Base-by-base conservation (phyloP, 1,140 invertebrate genomes). In the Calycopis cecrops region DNA sequence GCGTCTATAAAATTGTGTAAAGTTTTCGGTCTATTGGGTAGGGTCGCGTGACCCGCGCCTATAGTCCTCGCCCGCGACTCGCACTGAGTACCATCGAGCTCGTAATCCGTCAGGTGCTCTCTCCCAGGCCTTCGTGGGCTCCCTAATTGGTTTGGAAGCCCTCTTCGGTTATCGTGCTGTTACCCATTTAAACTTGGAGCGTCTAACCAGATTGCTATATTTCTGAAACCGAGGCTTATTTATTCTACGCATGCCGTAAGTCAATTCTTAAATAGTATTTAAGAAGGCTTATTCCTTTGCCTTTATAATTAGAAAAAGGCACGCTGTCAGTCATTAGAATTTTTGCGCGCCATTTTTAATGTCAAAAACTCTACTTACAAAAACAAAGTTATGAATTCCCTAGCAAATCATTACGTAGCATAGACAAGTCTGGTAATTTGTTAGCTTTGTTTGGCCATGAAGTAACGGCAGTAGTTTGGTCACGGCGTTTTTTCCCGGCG, bases 141-240 rank as follows among this genome's bases (percentile, higher is more conserved):
- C 82, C 83, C 84, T 86, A 86, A 86, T 84, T 84, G 79, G 80
- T 83, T 84, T 70, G 73, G 83, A 84, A 81, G 71, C 79, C 83
- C 83, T 84, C 83, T 84, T 84, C 79, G 80, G 69, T 60, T 85
- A 66, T 73, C 82, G 80, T 86, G 83, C 74, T 66, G 57, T 49
- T 61, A 59, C 55, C 78, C 76, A 76, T 83, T 86, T 86, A 83
- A 71, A 64, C 71, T 64, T 69, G 66, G 66, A 74, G 62, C 69
- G 76, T 70, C 76, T 86, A 86, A 85, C 83, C 83, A 86, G 79
- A 83, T 83, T 78, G 78, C 70, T 67, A 68, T 80, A 85, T 82
- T 79, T 62, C 73, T 82, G 82, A 73, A 75, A 76, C 75, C 71
- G 68, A 76, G 21, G 6, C 21, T 28, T 28, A 3, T 28, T 2